Evolutionary conservation across 1,140 invertebrate species (phyloP).

Genomic region (Apis laboriosa): DNA sequence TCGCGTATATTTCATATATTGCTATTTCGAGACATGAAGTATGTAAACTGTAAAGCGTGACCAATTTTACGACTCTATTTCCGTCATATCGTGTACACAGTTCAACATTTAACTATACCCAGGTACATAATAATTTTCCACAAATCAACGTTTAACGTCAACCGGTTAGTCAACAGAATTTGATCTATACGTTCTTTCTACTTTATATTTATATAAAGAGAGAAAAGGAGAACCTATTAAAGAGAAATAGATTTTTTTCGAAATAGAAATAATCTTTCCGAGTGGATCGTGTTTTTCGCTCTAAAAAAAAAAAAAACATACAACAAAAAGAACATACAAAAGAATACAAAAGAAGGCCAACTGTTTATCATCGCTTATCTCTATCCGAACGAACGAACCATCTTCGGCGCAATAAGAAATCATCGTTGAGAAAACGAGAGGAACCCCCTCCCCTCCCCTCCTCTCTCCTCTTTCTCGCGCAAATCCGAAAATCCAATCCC

Average conservation of each 20-base stretch:
- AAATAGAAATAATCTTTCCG: no score
- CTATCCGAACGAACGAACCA: not conserved
- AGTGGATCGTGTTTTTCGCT: no score
- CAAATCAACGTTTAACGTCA: not conserved
- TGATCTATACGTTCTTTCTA: no score
- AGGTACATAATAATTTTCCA: not conserved
- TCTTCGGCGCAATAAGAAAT: not conserved
- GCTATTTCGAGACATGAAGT: not conserved
- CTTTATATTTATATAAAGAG: no score
- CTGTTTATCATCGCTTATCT: not conserved
- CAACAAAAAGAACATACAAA: not conserved
- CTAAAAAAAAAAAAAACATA: no score
- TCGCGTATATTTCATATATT: not conserved
- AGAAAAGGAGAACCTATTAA: no score
- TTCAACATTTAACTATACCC: not conserved
- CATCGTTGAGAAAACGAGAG: not conserved
- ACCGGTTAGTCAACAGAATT: no score
- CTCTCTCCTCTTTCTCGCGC: no score
- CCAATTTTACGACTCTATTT: not conserved
- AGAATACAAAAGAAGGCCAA: not conserved
- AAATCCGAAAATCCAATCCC: conserved; percentile 8
- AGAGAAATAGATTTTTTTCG: no score
- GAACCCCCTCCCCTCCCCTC: no score
- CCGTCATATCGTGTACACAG: not conserved
- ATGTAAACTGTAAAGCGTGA: not conserved